Evolutionary conservation across 1,140 invertebrate species (phyloP).

Genomic region (Formica selysi): DNA sequence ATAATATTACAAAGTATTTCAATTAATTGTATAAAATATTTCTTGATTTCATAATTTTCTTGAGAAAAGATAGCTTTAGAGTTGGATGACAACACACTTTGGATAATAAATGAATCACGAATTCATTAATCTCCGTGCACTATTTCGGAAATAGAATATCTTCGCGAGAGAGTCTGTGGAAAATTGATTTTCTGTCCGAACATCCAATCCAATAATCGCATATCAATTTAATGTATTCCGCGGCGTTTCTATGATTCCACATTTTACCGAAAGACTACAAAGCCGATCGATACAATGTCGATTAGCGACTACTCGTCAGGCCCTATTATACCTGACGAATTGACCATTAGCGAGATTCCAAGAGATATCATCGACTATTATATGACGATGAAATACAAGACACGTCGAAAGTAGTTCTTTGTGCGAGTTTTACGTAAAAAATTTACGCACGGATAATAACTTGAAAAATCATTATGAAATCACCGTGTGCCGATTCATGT

Average conservation of each 20-base stretch:
- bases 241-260: conserved; percentile 33
- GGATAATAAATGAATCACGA: conserved; percentile 40
- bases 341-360: conserved; percentile 32
- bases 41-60: background rate
- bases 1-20: background rate
- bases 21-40: background rate
- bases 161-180: conserved; percentile 18
- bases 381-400: conserved; percentile 14
- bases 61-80: background rate
- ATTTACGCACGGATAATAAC: background rate
- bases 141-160: conserved; percentile 20
- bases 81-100: background rate
- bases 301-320: conserved; percentile 37
- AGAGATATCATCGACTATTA: conserved; percentile 41
- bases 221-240: background rate
- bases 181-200: conserved; percentile 64
- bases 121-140: conserved; percentile 61
- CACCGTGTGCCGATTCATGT: background rate
- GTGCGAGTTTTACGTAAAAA: conserved; percentile 10
- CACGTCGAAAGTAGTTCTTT: conserved; percentile 18
- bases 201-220: conserved; percentile 50
- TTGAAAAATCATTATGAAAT: background rate
- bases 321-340: conserved; percentile 11
- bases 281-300: conserved; percentile 27
- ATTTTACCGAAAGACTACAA: conserved; percentile 21